Base-by-base conservation (phyloP, 1,140 invertebrate species). In the Drosophila micromelanica region DNA sequence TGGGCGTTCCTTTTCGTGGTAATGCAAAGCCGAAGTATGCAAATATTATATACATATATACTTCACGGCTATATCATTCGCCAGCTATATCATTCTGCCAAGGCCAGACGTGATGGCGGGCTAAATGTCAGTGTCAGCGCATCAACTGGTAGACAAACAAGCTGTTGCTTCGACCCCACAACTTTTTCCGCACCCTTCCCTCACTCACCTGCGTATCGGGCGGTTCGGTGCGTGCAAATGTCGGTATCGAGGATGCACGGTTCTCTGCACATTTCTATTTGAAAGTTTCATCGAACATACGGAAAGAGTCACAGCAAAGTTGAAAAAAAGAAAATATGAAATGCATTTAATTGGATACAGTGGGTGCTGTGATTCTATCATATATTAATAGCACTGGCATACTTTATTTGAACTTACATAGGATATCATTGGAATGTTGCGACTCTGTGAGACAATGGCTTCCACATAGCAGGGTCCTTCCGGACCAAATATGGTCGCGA, bases 361-460 rank as follows among this genome's bases (percentile, higher is more conserved):
- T n/a, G n/a, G 49, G 54, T 38, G 51, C 64, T 42, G 38, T 38
- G 2, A 23, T 23, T 23, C 20, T 23, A 23, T 23, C 20, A 23
- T 23, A 2, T 23, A 23, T 2, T 20, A 20, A n/a, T 23, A 23
- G 6, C 3, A n/a, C 37, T 38, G 5, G 37, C 23, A 27, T 27
- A 27, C 45, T 49, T 5, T 27, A 51, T 51, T 3, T 32, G 2
- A 11, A 96, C 97, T 96, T 93, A 99, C 98, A 93, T 99, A 99
- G 86, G 98, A 98, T 91, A 99, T 98, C 97, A 99, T 99, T 30
- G 98, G 98, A 91, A 99, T 95, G 93, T 99, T 99, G 87, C 96
- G 95, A 6, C 98, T 96, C 76, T 98, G 96, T 8, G 98, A 96
- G 59, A 99, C 96, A 70, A 97, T 97, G 4, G 98, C 98, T 92